Evolutionary conservation across 2,797 vertebrate species (phyloP).

Genomic region (Gallinago stenura): DNA sequence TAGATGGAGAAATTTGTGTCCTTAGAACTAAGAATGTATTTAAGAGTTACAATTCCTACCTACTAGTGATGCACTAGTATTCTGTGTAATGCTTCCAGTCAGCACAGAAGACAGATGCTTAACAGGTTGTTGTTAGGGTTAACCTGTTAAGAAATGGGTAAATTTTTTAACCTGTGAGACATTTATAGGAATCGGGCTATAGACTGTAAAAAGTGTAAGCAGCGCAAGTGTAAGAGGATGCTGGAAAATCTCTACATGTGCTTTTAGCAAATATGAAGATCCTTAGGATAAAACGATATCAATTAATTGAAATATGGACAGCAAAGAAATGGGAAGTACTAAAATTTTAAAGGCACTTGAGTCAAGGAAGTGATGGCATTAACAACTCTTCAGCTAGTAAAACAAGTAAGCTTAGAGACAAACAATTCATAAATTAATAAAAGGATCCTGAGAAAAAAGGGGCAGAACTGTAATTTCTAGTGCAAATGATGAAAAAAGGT

Average conservation of each 20-base stretch:
- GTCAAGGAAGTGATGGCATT: neutral
- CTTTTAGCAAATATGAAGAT: neutral
- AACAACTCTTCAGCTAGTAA: neutral
- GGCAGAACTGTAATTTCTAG: neutral
- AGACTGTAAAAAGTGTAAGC: neutral
- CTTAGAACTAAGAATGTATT: neutral
- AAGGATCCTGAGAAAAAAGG: neutral
- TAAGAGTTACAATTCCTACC: neutral
- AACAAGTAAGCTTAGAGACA: neutral
- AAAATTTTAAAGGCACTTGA: neutral
- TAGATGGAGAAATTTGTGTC: neutral
- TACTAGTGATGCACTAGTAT: too few relatives aligned
- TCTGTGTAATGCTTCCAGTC: neutral
- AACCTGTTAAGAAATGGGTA: neutral
- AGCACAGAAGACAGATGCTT: neutral
- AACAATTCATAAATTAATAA: neutral
- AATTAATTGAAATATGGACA: neutral
- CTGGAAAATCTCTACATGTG: neutral
- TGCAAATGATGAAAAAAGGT: too few relatives aligned
- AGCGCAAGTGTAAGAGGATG: neutral
- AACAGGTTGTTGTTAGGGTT: neutral
- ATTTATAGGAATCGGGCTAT: neutral
- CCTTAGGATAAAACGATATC: neutral
- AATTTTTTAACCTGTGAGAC: neutral
- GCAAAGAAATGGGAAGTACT: neutral